Base-by-base conservation (phyloP, 2,797 vertebrate genomes). In the Rhincodon typus region DNA sequence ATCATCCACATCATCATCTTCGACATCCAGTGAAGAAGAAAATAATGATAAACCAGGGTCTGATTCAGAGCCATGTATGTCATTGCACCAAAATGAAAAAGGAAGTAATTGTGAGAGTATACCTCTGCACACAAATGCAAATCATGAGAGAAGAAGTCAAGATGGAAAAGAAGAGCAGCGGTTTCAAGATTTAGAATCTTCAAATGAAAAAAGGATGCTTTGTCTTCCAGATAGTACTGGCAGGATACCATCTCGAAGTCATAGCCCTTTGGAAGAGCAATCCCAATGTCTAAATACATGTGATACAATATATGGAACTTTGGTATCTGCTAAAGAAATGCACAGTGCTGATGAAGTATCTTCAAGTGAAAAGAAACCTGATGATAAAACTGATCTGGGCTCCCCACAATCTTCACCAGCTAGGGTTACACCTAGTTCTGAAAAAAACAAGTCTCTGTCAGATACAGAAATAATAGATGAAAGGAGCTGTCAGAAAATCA, bases 1-100 rank as follows among this genome's bases (percentile, higher is more conserved):
- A 1, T 95, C 93, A 27, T 94, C 94, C 27, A 77, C 94, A 19
- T 95, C 94, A 27, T 95, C 94, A 1, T 95, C 94, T 25, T 94
- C 93, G 34, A 30, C 93, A 74, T 95, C 94, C 70, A 95, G 94
- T 72, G 94, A 95, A 53, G 94, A 95, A n/a, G 94, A 95, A 15
- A 57, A 19, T 30, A 77, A 74, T 30, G 94, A 95, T 57, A 74
- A 95, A 23, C 67, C 94, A 3, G 42, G 42, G 17, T 72, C 42
- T 77, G 94, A 74, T 50, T 77, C 21, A 95, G 94, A 95, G 50
- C 70, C 57, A 34, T 42, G 15, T 21, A 53, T 46, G n/a, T 95
- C 46, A 77, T 15, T 72, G 27, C 46, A 7, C 46, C 50, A 70
- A 7, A 27, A 34, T 53, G 38, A 50, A 3, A 72, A 72, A 94